Evolutionary conservation across 2,797 vertebrate genomes (phyloP), one percentile per base, ranked within the genome.

Genomic region (Pipistrellus nathusii): DNA sequence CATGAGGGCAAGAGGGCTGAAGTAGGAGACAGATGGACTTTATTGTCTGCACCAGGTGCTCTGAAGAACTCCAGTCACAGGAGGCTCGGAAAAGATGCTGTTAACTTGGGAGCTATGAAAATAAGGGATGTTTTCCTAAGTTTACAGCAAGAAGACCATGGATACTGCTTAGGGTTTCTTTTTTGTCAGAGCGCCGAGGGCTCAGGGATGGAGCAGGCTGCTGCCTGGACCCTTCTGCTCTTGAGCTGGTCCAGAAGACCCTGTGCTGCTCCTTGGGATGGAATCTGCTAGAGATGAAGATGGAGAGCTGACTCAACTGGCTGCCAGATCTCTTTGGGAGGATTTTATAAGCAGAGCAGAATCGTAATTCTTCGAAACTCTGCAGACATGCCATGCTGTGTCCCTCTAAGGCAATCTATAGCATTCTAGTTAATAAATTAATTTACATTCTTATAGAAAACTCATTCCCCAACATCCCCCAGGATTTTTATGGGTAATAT

Each of bases 341-440:
- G 51, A 80, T 88, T 85, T 76, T 23, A n/a, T 66, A 51, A 71
- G 53, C 68, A 95, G 64, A 84, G 38, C 8, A 12, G 88, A 94
- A 92, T 91, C 83, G 78, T 44, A 76, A 96, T 96, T 95, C 83
- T 92, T 57, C 1, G 25, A 80, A 93, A 53, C 18, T 91, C 46
- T 35, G 17, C 46, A 75, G 6, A 62, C 91, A 77, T 96, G 38
- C 93, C 51, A 82, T 78, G 41, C 44, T 71, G 92, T 81, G 44
- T 73, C 80, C 86, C 96, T 97, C 93, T 88, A 92, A 97, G 97
- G 96, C 97, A 95, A 96, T 96, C 93, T 77, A 69, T 93, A 93
- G 90, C 84, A 55, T 94, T 97, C 96, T 97, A 97, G 96, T 97
- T 97, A 97, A 97, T 97, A 96, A 91, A 97, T 97, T 97, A 97